Conservation (phyloP, 2,113 vertebrate species). For the Paramisgurnus dabryanus region DNA sequence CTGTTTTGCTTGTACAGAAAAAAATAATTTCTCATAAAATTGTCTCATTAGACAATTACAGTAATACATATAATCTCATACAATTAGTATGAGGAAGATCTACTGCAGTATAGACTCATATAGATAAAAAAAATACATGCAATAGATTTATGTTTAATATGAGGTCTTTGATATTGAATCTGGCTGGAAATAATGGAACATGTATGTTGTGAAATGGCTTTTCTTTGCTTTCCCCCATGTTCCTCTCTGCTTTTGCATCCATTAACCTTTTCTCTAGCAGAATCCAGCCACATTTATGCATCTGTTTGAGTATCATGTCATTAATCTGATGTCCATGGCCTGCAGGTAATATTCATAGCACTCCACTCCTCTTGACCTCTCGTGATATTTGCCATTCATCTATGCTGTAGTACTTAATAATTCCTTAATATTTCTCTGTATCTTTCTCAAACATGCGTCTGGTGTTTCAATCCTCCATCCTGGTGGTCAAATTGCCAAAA, state of each 20-base stretch:
- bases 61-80: background rate
- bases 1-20: too few relatives aligned
- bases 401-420: constrained; percentile 4
- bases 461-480: background rate
- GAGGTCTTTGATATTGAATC: background rate
- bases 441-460: background rate
- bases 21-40: too few relatives aligned
- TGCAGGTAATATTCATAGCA: background rate
- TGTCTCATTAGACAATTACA: too few relatives aligned
- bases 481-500: background rate
- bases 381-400: constrained; percentile 2
- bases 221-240: constrained; percentile 9
- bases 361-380: constrained; percentile 17
- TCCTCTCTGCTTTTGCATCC: constrained; percentile 49
- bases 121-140: background rate
- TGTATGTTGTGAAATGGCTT: constrained; percentile 35
- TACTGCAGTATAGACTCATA: too few relatives aligned
- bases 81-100: too few relatives aligned
- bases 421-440: constrained; percentile 18
- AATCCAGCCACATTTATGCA: constrained; percentile 7
- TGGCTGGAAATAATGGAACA: background rate
- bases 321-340: constrained; percentile 12
- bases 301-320: constrained; percentile 24
- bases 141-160: background rate
- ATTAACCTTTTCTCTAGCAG: constrained; percentile 55